Conservation (phyloP, 2,797 vertebrate genomes). For the Myripristis murdjan region DNA sequence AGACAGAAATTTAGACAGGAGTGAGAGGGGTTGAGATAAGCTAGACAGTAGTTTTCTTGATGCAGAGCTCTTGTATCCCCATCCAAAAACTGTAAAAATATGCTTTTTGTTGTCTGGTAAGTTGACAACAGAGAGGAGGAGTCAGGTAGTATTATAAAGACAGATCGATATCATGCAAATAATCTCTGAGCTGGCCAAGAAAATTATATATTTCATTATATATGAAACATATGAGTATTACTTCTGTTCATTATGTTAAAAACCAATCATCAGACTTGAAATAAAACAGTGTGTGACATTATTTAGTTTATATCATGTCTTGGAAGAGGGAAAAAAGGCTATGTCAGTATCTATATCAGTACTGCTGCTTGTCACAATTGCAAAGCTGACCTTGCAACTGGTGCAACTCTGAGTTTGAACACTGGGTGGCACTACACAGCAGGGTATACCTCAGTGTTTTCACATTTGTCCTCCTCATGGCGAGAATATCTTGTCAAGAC, state of each 20-base stretch:
- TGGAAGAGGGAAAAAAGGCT: not conserved
- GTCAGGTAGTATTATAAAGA: constrained; percentile 9
- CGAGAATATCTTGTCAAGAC: not conserved
- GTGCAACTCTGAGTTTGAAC: constrained; percentile 31
- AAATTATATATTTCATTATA: not conserved
- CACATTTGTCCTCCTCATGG: not conserved
- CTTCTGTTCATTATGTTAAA: not conserved
- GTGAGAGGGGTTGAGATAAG: constrained; percentile 14
- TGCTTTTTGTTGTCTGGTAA: too few species aligned
- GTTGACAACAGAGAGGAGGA: too few species aligned
- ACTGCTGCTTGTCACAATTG: not conserved
- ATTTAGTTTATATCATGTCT: not conserved
- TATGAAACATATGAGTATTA: not conserved
- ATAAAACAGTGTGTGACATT: not conserved
- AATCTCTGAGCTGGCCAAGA: not conserved
- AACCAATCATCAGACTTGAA: constrained; percentile 37
- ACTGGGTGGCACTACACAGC: constrained; percentile 57
- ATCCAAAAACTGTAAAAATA: too few species aligned
- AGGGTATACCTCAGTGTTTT: not conserved
- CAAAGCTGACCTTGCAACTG: not conserved
- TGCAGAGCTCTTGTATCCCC: constrained; percentile 26
- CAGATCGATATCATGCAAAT: constrained; percentile 11
- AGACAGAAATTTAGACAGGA: constrained; percentile 19
- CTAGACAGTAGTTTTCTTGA: constrained; percentile 11
- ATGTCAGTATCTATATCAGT: not conserved